These are phyloP conservation scores for Sinelater perroti DNA, from an alignment of 2,888 invertebrate genomes.

Conservation along the genomic window DNA sequence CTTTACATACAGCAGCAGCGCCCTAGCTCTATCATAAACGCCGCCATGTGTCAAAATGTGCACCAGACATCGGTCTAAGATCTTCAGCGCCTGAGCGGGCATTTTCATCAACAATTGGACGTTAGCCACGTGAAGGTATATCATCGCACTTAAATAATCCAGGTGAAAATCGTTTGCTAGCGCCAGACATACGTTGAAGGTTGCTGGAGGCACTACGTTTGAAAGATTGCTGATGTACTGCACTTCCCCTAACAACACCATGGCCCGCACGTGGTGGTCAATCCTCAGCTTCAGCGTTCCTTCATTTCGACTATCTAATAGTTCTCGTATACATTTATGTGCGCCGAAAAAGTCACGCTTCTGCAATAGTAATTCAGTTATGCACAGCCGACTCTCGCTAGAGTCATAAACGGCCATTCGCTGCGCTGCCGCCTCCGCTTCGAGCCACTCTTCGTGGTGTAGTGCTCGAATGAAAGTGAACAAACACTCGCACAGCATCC, in stretches of 20 bases:
- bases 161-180: constrained; percentile 78
- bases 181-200: constrained; percentile 76
- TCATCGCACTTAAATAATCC: constrained; percentile 77
- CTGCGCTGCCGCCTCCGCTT: constrained; percentile 73
- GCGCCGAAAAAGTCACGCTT: constrained; percentile 62
- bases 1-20: constrained; percentile 78
- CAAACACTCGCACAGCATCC: constrained; percentile 74
- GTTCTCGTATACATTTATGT: constrained; percentile 61
- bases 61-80: constrained; percentile 69
- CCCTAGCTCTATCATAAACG: constrained; percentile 81
- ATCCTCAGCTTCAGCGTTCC: constrained; percentile 65
- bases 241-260: constrained; percentile 74
- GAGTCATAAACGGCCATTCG: constrained; percentile 74
- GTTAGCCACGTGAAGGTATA: constrained; percentile 82
- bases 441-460: constrained; percentile 71
- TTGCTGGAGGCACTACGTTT: constrained; percentile 66
- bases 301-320: constrained; percentile 66
- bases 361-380: constrained; percentile 66
- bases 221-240: constrained; percentile 64
- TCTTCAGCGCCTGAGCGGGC: constrained; percentile 76
- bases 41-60: constrained; percentile 83
- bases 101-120: constrained; percentile 79
- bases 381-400: constrained; percentile 70
- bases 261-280: constrained; percentile 70
- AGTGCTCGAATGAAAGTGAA: constrained; percentile 58